Percentiles rank a stretch among this genome's conserved stretches.
phyloP scores from a whole-genome alignment of 2,797 vertebrate species.

The Graptemys geographica region DNA sequence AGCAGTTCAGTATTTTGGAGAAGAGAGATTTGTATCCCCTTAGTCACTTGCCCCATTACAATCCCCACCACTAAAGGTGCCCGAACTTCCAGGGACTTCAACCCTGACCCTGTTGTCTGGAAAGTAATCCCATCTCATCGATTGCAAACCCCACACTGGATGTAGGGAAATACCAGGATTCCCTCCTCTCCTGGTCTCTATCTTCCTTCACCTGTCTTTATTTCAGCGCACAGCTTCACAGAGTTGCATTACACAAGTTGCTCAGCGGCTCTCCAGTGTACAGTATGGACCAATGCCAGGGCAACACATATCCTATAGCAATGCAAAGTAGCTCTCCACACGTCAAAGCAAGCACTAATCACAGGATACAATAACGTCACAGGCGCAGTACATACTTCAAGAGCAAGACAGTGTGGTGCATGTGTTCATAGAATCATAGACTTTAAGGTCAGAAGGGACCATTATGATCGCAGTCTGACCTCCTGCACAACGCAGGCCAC shows the following conservation, averaged over 20 bases:
- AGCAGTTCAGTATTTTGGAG: not conserved
- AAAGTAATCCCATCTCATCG: not conserved
- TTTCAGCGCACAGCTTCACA: not conserved
- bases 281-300: not conserved
- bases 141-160: not conserved
- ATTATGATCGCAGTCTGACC: too few relatives aligned
- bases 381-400: not conserved
- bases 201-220: not conserved
- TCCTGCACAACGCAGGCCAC: too few relatives aligned
- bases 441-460: too few relatives aligned
- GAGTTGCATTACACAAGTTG: rapidly evolving
- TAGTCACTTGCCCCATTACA: not conserved
- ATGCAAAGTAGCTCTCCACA: rapidly evolving
- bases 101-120: not conserved
- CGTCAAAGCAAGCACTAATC: not conserved
- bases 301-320: rapidly evolving
- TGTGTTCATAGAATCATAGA: too few relatives aligned
- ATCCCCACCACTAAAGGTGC: not conserved
- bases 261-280: not conserved
- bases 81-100: slow-evolving; percentile 29
- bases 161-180: not conserved
- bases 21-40: not conserved
- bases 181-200: rapidly evolving
- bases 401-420: rapidly evolving
- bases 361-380: rapidly evolving